These are phyloP conservation scores for Anaspis maculata DNA, from an alignment of 2,888 invertebrate genomes.

Conservation along the genomic window DNA sequence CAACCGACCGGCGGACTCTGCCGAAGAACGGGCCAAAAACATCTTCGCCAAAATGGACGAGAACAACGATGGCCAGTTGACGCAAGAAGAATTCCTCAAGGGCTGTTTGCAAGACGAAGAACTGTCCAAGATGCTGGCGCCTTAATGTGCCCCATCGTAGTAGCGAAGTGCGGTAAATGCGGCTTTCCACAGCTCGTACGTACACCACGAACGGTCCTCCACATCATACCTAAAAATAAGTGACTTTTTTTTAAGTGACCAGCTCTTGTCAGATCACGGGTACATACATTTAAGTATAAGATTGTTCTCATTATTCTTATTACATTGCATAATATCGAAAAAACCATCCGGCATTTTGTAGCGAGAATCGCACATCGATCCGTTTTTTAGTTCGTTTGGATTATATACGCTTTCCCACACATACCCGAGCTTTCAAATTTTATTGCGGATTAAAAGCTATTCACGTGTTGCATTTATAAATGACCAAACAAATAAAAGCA, in stretches of 20 bases:
- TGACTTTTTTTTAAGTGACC: background rate
- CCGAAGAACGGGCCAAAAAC: slow-evolving; percentile 95
- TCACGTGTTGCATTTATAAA: too few species aligned
- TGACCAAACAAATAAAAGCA: too few species aligned
- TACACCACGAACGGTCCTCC: too few species aligned
- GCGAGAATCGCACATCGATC: slow-evolving; percentile 12
- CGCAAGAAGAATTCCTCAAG: slow-evolving; percentile 96
- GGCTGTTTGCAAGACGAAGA: slow-evolving; percentile 96
- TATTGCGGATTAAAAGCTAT: slow-evolving; percentile 16
- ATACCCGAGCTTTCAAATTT: too few species aligned
- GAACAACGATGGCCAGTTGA: slow-evolving; percentile 96
- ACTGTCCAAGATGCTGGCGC: slow-evolving; percentile 88
- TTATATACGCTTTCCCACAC: too few species aligned
- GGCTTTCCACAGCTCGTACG: too few species aligned
- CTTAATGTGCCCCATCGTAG: slow-evolving; percentile 57
- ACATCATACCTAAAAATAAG: too few species aligned
- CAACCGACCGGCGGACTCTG: slow-evolving; percentile 90
- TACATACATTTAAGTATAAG: slow-evolving; percentile 11
- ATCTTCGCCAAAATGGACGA: slow-evolving; percentile 99
- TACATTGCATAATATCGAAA: too few species aligned
- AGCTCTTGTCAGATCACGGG: slow-evolving; percentile 14
- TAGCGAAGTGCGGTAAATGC: slow-evolving; percentile 5
- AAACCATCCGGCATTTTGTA: too few species aligned
- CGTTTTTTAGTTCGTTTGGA: slow-evolving; percentile 6
- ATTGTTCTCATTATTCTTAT: too few species aligned